These are phyloP conservation scores for Gadopsis bispinosus DNA, from an alignment of 2,797 vertebrate species.

Conservation along the genomic window DNA sequence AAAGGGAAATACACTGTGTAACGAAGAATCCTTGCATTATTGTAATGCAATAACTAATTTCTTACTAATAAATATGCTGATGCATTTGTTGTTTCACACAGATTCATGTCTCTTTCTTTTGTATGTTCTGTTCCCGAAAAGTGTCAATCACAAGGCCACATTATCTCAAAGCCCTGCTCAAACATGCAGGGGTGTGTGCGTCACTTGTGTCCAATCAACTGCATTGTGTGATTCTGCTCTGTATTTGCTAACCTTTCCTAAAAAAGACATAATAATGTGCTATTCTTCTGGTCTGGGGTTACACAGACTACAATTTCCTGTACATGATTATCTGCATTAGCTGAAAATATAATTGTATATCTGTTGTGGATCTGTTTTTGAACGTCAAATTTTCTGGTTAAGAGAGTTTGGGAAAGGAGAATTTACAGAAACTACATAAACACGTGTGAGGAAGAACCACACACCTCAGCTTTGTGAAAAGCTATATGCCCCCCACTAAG, in stretches of 20 bases:
- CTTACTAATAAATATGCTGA: slow-evolving; percentile 19
- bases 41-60: not conserved
- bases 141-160: not conserved
- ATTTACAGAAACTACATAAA: not conserved
- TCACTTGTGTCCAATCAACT: not conserved
- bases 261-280: not conserved
- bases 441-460: not conserved
- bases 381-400: not conserved
- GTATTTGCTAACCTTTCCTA: not conserved
- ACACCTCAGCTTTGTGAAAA: not conserved
- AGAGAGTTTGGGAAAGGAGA: not conserved
- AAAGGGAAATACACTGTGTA: slow-evolving; percentile 18
- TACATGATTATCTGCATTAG: not conserved
- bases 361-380: not conserved
- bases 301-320: not conserved
- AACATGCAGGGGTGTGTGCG: not conserved
- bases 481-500: not conserved
- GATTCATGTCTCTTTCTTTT: not conserved
- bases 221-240: not conserved
- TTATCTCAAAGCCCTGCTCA: not conserved
- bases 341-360: not conserved
- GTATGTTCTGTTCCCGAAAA: not conserved
- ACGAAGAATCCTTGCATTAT: not conserved
- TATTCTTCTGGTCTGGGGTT: not conserved
- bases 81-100: not conserved